Evolutionary conservation across 2,888 invertebrate genomes (phyloP).

Genomic region (Dasysyrphus tricinctus): DNA sequence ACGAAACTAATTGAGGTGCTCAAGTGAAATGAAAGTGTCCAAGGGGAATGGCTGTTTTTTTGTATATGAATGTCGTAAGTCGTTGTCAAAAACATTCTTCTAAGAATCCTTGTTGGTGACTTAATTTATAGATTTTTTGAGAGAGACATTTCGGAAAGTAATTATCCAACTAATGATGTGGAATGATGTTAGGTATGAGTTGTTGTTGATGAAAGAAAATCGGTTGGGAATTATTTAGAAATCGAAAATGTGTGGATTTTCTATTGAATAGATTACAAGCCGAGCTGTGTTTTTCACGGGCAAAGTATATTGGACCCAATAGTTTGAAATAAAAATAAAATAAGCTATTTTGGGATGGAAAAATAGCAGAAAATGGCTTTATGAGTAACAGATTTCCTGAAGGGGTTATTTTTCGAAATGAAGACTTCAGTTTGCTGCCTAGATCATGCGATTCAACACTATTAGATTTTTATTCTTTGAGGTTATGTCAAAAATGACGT

Average conservation of each 20-base stretch:
- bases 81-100: constrained; percentile 56
- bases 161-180: constrained; percentile 70
- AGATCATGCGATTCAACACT: too few relatives aligned
- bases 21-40: constrained; percentile 69
- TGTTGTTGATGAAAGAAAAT: not conserved
- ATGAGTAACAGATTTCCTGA: too few relatives aligned
- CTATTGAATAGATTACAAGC: not conserved
- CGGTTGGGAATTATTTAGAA: not conserved
- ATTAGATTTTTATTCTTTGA: too few relatives aligned
- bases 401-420: too few relatives aligned
- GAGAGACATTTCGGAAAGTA: constrained; percentile 55
- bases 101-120: constrained; percentile 54
- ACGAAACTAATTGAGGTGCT: constrained; percentile 72
- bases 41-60: constrained; percentile 40
- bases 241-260: not conserved
- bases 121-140: constrained; percentile 66
- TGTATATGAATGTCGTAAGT: constrained; percentile 5
- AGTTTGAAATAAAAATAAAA: too few relatives aligned
- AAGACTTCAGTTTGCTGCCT: too few relatives aligned
- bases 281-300: not conserved
- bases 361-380: too few relatives aligned
- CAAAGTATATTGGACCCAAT: not conserved
- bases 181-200: constrained; percentile 24
- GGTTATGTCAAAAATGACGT: too few relatives aligned
- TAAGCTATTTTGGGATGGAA: too few relatives aligned